Base-by-base conservation (phyloP, 2,797 vertebrate species). In the Brotula barbata region DNA sequence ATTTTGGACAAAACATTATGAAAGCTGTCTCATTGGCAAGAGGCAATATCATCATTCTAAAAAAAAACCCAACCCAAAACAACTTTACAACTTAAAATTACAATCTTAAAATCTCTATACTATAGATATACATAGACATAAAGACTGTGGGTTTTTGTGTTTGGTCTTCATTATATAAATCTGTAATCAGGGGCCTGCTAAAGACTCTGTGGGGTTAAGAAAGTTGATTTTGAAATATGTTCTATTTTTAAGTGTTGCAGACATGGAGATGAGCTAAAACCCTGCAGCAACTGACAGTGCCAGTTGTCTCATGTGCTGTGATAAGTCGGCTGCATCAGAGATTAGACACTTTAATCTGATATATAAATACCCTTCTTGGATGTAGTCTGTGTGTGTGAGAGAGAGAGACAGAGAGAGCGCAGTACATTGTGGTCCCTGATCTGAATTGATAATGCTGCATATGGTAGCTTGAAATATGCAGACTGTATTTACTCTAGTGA, bases 261-360 rank as follows among this genome's bases (percentile, higher is more conserved):
- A 1, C 45, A 46, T 52, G 22, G 6, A 41, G 12, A 16, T 42
- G 25, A 59, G 43, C 22, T 7, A 41, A 57, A 55, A 53, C 58
- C 58, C 52, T 67, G 56, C n/a, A 8, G 68, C 21, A 60, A 63
- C 56, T 37, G 57, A 51, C 71, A 75, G 75, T 67, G 28, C 40
- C 49, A 7, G 17, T 40, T 14, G 31, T 46, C 58, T 59, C 0
- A 6, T 68, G 51, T 33, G 45, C 53, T 68, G 55, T 54, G 71
- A 78, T 75, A 51, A 68, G 65, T 46, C 44, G 63, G 48, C 56
- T 65, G 41, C 52, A 71, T 79, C 37, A 56, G 70, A 69, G 77
- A 67, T 86, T 83, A 80, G 67, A 77, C 57, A 7, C 70, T 77
- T 70, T 83, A 84, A 85, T 77, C 77, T 68, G 69, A 66, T 64